A percentile compares a stretch with the other conserved stretches of the same genome.
Conservation (phyloP, 2,113 vertebrate genomes). For the Melanerpes formicivorus region DNA sequence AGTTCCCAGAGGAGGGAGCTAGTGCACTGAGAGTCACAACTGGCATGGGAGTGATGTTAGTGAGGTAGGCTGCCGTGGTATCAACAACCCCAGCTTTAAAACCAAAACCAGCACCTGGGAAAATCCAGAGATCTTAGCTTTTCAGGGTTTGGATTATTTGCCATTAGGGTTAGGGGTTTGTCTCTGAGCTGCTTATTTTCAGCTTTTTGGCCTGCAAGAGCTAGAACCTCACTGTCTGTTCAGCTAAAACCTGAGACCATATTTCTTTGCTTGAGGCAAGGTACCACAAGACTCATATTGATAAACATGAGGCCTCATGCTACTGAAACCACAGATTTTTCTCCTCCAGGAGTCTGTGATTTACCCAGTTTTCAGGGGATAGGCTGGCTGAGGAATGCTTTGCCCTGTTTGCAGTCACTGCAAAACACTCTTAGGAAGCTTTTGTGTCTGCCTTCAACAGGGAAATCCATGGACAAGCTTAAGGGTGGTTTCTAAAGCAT, state of each 20-base stretch:
- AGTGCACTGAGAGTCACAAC: neutral
- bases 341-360: neutral
- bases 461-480: neutral
- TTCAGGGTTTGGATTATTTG: neutral
- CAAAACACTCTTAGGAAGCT: neutral
- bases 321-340: conserved; percentile 6
- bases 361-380: neutral
- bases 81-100: neutral
- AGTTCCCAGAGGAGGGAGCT: conserved; percentile 1
- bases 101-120: neutral
- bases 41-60: neutral
- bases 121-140: neutral
- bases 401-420: neutral
- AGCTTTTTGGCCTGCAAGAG: neutral
- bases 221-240: neutral
- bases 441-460: neutral
- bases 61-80: neutral
- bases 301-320: neutral
- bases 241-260: neutral
- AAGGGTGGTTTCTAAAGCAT: neutral
- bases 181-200: neutral
- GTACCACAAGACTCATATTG: neutral
- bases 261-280: neutral
- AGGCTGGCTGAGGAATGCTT: neutral
- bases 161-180: too few relatives aligned